Evolutionary conservation across 2,797 vertebrate species (phyloP), one percentile per base, ranked within the genome.

Genomic region (Chelon labrosus): DNA sequence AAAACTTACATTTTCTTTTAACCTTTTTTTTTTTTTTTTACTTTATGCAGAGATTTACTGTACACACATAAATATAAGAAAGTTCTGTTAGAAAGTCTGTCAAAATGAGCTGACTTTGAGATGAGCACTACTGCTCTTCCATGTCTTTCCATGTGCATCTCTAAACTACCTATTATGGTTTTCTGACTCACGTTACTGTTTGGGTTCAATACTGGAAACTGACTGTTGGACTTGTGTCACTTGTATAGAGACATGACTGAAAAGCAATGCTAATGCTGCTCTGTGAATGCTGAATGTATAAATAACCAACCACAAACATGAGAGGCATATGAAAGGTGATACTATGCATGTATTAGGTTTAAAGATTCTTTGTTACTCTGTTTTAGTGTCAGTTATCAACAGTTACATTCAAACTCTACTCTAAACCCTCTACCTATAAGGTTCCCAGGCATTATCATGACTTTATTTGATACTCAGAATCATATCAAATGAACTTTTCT

Each of bases 81-180:
- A 46, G 31, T 8, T 35, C 31, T 7, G 6, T 35, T 35, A 35
- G 0, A 35, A 35, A 35, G 7, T 7, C 31, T 7, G 31, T 44
- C 39, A 39, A 37, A 73, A 61, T 56, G 38, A 73, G n/a, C 65
- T 37, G 20, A 61, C 38, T 66, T 47, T 55, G 27, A 37, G 65
- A 57, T 56, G 38, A 73, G 11, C 69, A 61, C 38, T 66, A 41
- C 17, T 54, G 58, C 42, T 46, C 17, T 13, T 46, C 16, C 42
- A 16, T 46, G 44, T 25, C n/a, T 51, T 78, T 75, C 68, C 31
- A 35, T 35, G 31, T 35, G 31, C 47, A 39, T 39, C 61, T 22
- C 35, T 35, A 6, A 31, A 31, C 14, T 17, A n/a, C 11, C 38
- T 20, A 17, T 56, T 54, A 14, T 37, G 27, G 13, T 44, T 20